phyloP scores from a whole-genome alignment of 2,888 invertebrate species.

The Reticulitermes lucifugus region DNA sequence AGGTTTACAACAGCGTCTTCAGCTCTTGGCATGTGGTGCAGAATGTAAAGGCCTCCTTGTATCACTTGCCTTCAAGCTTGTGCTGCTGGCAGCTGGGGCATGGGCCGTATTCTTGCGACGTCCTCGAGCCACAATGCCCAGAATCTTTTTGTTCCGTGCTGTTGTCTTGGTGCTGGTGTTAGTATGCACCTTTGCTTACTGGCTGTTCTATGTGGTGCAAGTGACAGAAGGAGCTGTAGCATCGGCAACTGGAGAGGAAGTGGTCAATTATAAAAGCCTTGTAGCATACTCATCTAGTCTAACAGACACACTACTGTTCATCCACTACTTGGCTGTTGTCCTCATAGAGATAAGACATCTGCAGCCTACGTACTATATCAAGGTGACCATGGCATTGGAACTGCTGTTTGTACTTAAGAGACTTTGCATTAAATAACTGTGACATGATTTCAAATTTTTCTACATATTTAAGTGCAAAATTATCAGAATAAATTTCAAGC shows the following conservation, averaged over 20 bases:
- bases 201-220: conserved; percentile 98
- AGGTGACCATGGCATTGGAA: conserved; percentile 62
- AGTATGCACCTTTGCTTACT: conserved; percentile 95
- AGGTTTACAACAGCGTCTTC: conserved; percentile 76
- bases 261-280: conserved; percentile 84
- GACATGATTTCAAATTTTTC: too few relatives aligned
- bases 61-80: conserved; percentile 90
- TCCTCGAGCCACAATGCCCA: conserved; percentile 87
- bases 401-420: too few relatives aligned
- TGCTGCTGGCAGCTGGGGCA: conserved; percentile 85
- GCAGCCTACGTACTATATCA: conserved; percentile 89
- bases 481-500: too few relatives aligned
- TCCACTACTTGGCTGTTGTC: conserved; percentile 94
- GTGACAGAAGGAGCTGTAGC: conserved; percentile 84
- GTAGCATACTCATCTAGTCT: conserved; percentile 94
- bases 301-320: conserved; percentile 92
- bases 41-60: conserved; percentile 95
- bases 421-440: too few relatives aligned
- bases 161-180: conserved; percentile 89
- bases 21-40: conserved; percentile 85
- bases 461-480: too few relatives aligned
- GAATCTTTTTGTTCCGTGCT: conserved; percentile 91
- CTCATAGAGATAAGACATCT: conserved; percentile 93
- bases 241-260: conserved; percentile 81
- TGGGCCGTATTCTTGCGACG: conserved; percentile 93